Evolutionary conservation across 2,113 vertebrate species (phyloP).

Genomic region (Gallinago paraguaiae): DNA sequence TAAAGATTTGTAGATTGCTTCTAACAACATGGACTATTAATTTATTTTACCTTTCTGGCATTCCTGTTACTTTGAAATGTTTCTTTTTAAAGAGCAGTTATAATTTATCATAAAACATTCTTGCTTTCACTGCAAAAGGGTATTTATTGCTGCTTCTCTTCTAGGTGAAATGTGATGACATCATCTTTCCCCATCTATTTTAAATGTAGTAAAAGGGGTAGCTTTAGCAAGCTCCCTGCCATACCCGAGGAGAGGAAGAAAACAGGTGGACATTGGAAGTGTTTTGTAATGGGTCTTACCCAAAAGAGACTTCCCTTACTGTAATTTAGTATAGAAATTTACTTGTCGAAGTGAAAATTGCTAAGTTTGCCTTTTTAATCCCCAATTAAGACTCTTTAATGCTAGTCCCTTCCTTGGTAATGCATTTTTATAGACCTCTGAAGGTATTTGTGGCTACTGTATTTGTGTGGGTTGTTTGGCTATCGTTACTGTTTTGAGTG

Average conservation of each 20-base stretch:
- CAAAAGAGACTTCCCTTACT: neutral
- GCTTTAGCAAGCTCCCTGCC: neutral
- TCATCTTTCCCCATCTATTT: neutral
- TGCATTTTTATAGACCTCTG: neutral
- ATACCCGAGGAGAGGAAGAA: neutral
- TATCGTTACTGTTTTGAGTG: neutral
- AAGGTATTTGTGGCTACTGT: neutral
- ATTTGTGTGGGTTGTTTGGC: neutral
- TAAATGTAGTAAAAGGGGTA: neutral
- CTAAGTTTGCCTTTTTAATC: neutral
- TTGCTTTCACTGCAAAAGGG: neutral
- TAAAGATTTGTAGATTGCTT: constrained; percentile 35
- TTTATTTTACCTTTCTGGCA: constrained; percentile 54
- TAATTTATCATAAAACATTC: constrained; percentile 44
- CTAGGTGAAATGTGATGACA: neutral
- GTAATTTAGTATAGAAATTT: neutral
- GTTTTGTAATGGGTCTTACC: neutral
- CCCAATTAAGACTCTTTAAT: neutral
- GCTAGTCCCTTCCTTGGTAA: neutral
- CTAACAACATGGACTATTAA: constrained; percentile 43
- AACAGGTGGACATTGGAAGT: neutral
- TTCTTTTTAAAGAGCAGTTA: constrained; percentile 43
- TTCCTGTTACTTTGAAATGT: constrained; percentile 57
- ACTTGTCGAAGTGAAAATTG: neutral
- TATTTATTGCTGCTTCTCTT: constrained; percentile 33